These are phyloP conservation scores for Brotula barbata DNA, from an alignment of 2,797 vertebrate species.

Conservation along the genomic window DNA sequence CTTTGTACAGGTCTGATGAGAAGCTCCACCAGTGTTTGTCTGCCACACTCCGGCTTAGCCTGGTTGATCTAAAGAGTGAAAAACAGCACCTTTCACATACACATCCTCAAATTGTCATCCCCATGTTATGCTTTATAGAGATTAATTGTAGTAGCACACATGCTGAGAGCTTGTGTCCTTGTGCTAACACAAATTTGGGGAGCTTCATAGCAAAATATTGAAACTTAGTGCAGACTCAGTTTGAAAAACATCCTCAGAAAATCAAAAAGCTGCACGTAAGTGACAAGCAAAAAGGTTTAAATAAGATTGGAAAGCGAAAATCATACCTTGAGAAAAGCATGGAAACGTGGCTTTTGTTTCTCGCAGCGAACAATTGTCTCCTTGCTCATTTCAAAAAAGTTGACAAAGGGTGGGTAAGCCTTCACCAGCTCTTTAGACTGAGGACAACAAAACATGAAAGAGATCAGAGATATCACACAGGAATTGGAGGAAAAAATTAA, in stretches of 20 bases:
- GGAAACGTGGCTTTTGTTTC: constrained; percentile 95
- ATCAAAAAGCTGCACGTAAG: background rate
- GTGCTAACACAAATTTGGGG: too few relatives aligned
- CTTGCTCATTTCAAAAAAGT: constrained; percentile 99
- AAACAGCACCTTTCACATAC: background rate
- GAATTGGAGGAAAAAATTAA: too few relatives aligned
- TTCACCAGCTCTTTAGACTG: constrained; percentile 95
- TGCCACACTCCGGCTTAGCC: constrained; percentile 94
- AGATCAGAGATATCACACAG: background rate
- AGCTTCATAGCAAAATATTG: too few relatives aligned
- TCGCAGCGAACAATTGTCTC: constrained; percentile 95
- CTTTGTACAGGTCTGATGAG: constrained; percentile 97
- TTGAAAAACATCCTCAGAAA: background rate
- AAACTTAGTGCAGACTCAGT: too few relatives aligned
- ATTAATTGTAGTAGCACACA: background rate
- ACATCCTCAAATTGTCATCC: too few relatives aligned
- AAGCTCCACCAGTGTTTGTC: constrained; percentile 93
- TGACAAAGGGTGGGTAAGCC: constrained; percentile 96
- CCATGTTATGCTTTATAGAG: too few relatives aligned
- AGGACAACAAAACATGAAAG: constrained; percentile 2
- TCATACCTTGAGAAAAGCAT: constrained; percentile 94
- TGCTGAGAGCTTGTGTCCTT: too few relatives aligned
- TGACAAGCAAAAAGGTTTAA: background rate
- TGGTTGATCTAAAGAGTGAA: constrained; percentile 89
- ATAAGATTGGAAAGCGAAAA: background rate